Conservation (phyloP, 1,140 invertebrate genomes). For the Bemisia tabaci region DNA sequence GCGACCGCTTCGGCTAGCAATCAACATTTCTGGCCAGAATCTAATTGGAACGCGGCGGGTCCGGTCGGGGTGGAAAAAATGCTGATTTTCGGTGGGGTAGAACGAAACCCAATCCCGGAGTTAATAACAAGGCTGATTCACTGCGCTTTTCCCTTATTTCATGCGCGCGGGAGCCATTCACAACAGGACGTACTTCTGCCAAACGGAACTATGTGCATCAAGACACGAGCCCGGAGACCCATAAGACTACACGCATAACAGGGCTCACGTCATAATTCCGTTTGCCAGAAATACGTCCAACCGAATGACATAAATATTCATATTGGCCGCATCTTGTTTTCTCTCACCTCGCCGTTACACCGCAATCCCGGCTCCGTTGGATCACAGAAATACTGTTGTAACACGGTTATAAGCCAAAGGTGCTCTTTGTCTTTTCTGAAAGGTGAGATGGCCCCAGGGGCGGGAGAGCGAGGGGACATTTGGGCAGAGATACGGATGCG, state of each 20-base stretch:
- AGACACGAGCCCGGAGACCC: too few relatives aligned
- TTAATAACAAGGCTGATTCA: not conserved
- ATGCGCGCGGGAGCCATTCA: not conserved
- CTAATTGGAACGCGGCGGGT: not conserved
- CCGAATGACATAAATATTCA: constrained; percentile 1
- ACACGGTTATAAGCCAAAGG: not conserved
- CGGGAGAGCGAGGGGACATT: not conserved
- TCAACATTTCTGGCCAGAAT: not conserved
- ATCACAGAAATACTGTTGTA: not conserved
- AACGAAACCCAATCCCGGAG: not conserved
- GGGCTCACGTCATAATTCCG: too few relatives aligned
- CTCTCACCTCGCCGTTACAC: not conserved
- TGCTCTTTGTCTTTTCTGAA: not conserved
- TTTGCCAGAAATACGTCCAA: too few relatives aligned
- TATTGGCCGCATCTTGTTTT: not conserved
- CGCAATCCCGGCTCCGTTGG: too few relatives aligned
- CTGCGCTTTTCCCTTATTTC: not conserved
- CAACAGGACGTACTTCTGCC: too few relatives aligned
- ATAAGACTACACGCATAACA: too few relatives aligned
- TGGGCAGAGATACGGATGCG: not conserved
- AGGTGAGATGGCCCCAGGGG: too few relatives aligned
- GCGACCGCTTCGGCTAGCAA: too few relatives aligned
- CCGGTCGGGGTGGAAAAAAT: not conserved
- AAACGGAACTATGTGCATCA: too few relatives aligned
- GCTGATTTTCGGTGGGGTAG: not conserved